Conservation (phyloP, 1,140 invertebrate species). For the Sinella curviseta region DNA sequence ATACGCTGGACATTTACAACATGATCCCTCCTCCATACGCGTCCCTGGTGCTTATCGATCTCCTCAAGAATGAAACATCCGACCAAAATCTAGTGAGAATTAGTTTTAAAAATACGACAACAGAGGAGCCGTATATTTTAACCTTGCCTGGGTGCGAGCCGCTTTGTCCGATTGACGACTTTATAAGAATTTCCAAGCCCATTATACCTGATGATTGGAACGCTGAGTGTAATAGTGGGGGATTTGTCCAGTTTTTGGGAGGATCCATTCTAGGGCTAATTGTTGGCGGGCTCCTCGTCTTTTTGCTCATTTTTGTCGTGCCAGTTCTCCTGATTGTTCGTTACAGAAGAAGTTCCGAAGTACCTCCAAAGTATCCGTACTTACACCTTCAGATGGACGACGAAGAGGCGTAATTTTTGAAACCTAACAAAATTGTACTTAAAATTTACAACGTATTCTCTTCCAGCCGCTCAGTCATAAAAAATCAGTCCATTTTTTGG, state of each 20-base stretch:
- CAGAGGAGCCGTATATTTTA: constrained; percentile 51
- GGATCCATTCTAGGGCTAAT: neutral
- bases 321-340: constrained; percentile 27
- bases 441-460: too few species aligned
- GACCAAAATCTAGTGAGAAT: constrained; percentile 50
- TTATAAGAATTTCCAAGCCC: constrained; percentile 59
- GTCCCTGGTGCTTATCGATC: constrained; percentile 56
- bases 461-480: too few species aligned
- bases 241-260: constrained; percentile 16
- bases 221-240: constrained; percentile 58
- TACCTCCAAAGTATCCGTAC: constrained; percentile 43
- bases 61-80: constrained; percentile 51
- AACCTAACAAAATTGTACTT: too few species aligned
- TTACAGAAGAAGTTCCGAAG: constrained; percentile 27
- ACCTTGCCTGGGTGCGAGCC: constrained; percentile 62
- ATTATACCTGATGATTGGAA: constrained; percentile 62
- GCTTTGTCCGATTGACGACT: constrained; percentile 62
- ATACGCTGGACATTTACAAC: constrained; percentile 56
- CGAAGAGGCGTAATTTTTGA: constrained; percentile 44
- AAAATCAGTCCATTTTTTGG: too few species aligned
- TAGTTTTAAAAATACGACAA: constrained; percentile 40
- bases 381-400: constrained; percentile 48
- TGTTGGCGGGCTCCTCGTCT: neutral
- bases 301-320: constrained; percentile 21
- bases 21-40: constrained; percentile 55